Evolutionary conservation across 2,797 vertebrate species (phyloP).

Genomic region (Amblyraja radiata): DNA sequence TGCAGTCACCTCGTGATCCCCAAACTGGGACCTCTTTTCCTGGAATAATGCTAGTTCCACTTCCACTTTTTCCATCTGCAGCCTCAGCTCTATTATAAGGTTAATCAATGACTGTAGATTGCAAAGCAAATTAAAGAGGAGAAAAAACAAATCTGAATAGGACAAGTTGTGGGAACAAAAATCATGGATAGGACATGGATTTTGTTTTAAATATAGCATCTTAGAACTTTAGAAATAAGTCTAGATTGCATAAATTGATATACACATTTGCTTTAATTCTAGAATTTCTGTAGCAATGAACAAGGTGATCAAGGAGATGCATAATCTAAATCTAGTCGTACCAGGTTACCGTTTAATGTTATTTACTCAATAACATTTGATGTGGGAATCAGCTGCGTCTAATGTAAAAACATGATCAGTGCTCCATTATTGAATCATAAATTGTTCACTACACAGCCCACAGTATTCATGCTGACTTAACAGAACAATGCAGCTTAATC

Average conservation of each 20-base stretch:
- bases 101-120: slow-evolving; percentile 38
- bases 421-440: background rate
- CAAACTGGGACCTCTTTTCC: slow-evolving; percentile 40
- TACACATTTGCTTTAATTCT: background rate
- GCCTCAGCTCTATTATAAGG: slow-evolving; percentile 40
- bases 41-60: slow-evolving; percentile 41
- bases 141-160: background rate
- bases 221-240: background rate
- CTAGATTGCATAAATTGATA: background rate
- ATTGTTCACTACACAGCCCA: too few species aligned
- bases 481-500: too few species aligned
- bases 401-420: background rate
- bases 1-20: slow-evolving; percentile 41
- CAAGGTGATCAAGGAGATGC: background rate
- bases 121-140: slow-evolving; percentile 19
- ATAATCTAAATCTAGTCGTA: background rate
- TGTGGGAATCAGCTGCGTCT: background rate
- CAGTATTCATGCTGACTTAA: too few species aligned
- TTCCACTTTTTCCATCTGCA: background rate
- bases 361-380: background rate
- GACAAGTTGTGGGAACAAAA: background rate
- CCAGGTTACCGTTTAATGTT: background rate
- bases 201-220: background rate
- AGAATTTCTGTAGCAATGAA: background rate
- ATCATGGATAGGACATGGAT: background rate